Base-by-base conservation (phyloP, 2,888 invertebrate species). In the Cyaniris semiargus region DNA sequence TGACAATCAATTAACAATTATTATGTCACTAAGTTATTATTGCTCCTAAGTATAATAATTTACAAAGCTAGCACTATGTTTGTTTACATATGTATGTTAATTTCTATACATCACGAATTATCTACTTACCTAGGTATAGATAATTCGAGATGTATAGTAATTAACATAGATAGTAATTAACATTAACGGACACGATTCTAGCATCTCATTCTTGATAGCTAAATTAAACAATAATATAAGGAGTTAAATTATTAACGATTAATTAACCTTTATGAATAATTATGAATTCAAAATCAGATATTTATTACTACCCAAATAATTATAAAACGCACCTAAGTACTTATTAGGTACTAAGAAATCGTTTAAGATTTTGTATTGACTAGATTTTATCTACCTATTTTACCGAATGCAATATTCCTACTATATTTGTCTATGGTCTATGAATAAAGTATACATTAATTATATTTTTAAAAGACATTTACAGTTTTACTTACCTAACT, bases 1-100 rank as follows among this genome's bases (percentile, higher is more conserved):
- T 58, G 66, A 58, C 44, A 70, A n/a, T 71, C 18, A 53, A 74
- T 74, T 74, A 74, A 74, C 74, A 53, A 53, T 27, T 15, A 15
- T 13, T 15, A 74, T 53, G 27, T 53, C 3, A 53, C 23, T 72
- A 74, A 38, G 44, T 48, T 48, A 53, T 23, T 72, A 38, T 72
- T 48, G 48, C 44, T 38, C 5, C 27, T 23, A 66, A 15, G 66
- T 66, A 66, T 15, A 70, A n/a, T 18, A 70, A n/a, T 18, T 70
- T 70, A 70, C 70, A 70, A 70, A 6, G 70, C 70, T n/a, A n/a
- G n/a, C 66, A 27, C 21, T 13, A 1, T 60, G 23, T 58, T 58
- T 5, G 58, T 15, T 27, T 27, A 66, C 27, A 66, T n/a, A n/a
- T 6, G 21, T 66, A 15, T 27, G 27, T 4, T 31, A 66, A 66